Evolutionary conservation across 2,888 invertebrate genomes (phyloP).

Genomic region (Rhodophaea formosa): DNA sequence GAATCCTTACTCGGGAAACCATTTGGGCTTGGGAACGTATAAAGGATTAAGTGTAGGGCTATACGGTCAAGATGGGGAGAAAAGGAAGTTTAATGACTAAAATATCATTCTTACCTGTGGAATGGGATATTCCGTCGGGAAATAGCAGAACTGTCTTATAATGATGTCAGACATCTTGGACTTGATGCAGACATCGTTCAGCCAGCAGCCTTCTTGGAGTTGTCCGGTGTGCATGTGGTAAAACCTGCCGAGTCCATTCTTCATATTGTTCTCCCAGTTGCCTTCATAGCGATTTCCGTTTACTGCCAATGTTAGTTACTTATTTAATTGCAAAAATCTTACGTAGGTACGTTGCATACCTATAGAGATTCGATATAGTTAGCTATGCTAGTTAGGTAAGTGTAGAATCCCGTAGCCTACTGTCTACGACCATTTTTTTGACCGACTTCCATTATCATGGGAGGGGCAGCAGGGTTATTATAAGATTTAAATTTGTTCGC

Average conservation of each 20-base stretch:
- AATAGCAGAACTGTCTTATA: constrained; percentile 78
- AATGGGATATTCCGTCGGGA: constrained; percentile 80
- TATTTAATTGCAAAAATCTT: background rate
- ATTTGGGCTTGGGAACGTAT: background rate
- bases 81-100: no score
- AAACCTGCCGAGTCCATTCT: constrained; percentile 83
- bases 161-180: constrained; percentile 81
- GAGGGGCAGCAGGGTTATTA: no score
- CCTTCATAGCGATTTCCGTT: constrained; percentile 86
- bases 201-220: constrained; percentile 85
- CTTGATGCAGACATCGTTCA: constrained; percentile 71
- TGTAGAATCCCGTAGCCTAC: no score
- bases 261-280: constrained; percentile 76
- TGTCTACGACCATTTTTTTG: no score
- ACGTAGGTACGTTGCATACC: no score
- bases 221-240: constrained; percentile 84
- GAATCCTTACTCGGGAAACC: no score
- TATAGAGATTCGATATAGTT: no score
- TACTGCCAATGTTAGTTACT: constrained; percentile 39
- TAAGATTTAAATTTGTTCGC: no score
- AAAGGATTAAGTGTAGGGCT: no score
- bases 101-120: constrained; percentile 56
- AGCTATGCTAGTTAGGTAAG: no score
- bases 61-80: no score
- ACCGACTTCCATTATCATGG: background rate